Percentiles rank a stretch among this genome's conserved stretches.
These are phyloP conservation scores for Pipistrellus pipistrellus DNA, from an alignment of 2,797 vertebrate species.

Conservation along the genomic window DNA sequence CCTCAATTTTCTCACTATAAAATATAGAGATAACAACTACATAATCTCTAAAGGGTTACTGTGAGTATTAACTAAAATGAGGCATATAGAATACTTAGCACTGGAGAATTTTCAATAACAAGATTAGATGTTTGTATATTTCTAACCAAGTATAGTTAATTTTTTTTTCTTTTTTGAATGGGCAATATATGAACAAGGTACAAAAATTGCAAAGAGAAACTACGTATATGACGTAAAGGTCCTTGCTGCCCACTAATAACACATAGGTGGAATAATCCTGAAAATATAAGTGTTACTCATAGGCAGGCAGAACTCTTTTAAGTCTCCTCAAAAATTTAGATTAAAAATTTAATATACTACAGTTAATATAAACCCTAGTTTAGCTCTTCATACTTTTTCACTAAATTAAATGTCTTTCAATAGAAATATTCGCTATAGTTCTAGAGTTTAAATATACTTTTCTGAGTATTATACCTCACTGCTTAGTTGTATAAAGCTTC, in stretches of 20 bases:
- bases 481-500: background rate
- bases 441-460: constrained; percentile 8
- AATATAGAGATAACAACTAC: background rate
- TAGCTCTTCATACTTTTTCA: background rate
- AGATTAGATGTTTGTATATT: background rate
- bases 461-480: background rate
- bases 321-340: background rate
- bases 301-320: background rate
- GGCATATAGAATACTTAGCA: background rate
- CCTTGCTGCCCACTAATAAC: background rate
- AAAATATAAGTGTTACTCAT: background rate
- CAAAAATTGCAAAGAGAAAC: constrained; percentile 15
- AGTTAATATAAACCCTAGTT: background rate
- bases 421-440: constrained; percentile 4
- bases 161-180: constrained; percentile 14
- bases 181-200: background rate
- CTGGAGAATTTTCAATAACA: background rate
- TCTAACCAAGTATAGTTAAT: background rate
- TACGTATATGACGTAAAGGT: background rate
- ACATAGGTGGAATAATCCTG: background rate
- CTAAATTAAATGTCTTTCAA: background rate
- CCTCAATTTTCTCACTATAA: background rate
- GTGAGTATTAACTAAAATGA: constrained; percentile 9
- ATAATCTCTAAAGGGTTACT: background rate
- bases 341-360: background rate